Evolutionary conservation across 2,888 invertebrate species (phyloP).

Genomic region (Troglohyphantes excavatus): DNA sequence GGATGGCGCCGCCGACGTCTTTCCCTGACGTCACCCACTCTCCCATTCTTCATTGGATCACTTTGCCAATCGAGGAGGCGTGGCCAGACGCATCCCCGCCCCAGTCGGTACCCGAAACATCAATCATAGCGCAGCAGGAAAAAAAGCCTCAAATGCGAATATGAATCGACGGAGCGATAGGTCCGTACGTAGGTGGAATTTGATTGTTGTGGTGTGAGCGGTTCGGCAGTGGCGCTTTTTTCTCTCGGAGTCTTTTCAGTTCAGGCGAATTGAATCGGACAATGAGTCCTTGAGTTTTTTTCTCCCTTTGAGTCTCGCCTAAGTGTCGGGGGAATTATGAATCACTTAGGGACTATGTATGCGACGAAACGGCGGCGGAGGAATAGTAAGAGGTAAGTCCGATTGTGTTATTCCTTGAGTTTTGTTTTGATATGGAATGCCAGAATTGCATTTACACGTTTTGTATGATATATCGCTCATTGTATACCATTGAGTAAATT

Average conservation of each 20-base stretch:
- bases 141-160: constrained; percentile 47
- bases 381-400: constrained; percentile 97
- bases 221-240: too few species aligned
- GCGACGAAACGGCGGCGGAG: constrained; percentile 96
- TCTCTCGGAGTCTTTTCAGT: too few species aligned
- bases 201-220: constrained; percentile 62
- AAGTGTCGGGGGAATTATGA: constrained; percentile 84
- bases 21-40: constrained; percentile 42
- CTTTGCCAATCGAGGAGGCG: constrained; percentile 36
- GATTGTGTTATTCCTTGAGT: too few species aligned
- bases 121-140: constrained; percentile 68
- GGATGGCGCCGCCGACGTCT: constrained; percentile 56
- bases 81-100: constrained; percentile 23
- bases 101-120: constrained; percentile 46
- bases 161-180: constrained; percentile 57
- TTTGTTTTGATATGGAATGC: too few species aligned
- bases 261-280: too few species aligned
- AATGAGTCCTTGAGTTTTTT: constrained; percentile 34
- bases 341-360: constrained; percentile 97
- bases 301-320: constrained; percentile 9
- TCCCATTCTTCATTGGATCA: constrained; percentile 40
- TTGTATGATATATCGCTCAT: too few species aligned
- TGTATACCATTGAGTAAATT: too few species aligned
- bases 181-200: constrained; percentile 68
- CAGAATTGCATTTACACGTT: too few species aligned